Percentiles rank a stretch among this genome's conserved stretches.
phyloP scores from a whole-genome alignment of 2,113 vertebrate species.

The Tragelaphus buxtoni region DNA sequence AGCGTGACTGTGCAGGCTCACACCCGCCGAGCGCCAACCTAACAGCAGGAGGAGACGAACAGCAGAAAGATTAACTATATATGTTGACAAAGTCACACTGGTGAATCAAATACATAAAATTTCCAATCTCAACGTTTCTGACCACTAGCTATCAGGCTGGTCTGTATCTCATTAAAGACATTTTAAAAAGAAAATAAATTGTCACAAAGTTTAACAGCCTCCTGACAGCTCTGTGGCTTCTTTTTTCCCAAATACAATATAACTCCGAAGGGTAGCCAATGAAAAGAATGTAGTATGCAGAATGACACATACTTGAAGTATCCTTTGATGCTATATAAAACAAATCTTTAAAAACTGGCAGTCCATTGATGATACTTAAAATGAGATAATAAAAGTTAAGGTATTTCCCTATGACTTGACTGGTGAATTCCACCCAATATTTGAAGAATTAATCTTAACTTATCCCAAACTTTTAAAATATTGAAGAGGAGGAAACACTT shows the following conservation, averaged over 20 bases:
- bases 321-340: not conserved
- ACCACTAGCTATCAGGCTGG: not conserved
- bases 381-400: not conserved
- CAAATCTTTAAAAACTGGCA: not conserved
- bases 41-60: not conserved
- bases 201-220: not conserved
- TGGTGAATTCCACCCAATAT: not conserved
- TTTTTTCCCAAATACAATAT: not conserved
- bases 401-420: not conserved
- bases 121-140: not conserved
- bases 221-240: not conserved
- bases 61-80: not conserved
- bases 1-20: not conserved
- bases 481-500: not conserved
- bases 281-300: not conserved
- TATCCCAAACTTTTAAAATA: not conserved
- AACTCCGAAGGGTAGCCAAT: not conserved
- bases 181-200: not conserved
- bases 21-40: accelerated
- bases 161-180: not conserved
- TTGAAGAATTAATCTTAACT: not conserved
- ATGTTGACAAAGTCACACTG: not conserved
- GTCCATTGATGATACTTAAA: not conserved
- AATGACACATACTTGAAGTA: not conserved
- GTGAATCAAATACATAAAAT: not conserved